Conservation (phyloP, 2,888 invertebrate genomes). For the Diarsia brunnea region DNA sequence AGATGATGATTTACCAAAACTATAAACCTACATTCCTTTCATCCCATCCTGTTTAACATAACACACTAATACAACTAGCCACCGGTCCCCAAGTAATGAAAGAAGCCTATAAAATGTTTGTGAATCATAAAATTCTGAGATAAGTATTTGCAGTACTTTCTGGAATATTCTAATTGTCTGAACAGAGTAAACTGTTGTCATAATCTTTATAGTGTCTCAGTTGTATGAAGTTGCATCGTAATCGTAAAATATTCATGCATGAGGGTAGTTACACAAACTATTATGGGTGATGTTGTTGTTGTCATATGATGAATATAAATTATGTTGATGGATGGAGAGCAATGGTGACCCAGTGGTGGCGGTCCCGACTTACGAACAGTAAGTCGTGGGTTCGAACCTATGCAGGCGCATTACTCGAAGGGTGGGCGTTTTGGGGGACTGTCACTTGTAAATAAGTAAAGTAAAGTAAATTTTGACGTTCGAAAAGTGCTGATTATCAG, state of each 20-base stretch:
- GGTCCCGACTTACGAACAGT: no score
- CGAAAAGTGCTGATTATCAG: no score
- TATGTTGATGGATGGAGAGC: no score
- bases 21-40: not conserved
- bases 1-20: not conserved
- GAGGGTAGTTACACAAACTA: not conserved
- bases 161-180: slow-evolving; percentile 24
- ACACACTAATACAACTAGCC: not conserved
- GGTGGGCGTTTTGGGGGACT: no score
- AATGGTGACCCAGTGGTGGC: no score
- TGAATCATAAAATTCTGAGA: slow-evolving; percentile 20
- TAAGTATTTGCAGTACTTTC: slow-evolving; percentile 3
- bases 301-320: no score
- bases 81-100: slow-evolving; percentile 7
- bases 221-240: slow-evolving; percentile 24
- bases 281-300: not conserved
- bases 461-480: no score
- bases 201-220: slow-evolving; percentile 21
- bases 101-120: slow-evolving; percentile 24
- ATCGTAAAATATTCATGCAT: slow-evolving; percentile 32
- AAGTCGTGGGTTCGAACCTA: no score
- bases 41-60: not conserved
- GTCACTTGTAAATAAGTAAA: no score
- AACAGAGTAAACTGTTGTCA: slow-evolving; percentile 6
- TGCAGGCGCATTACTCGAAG: no score